Evolutionary conservation across 1,140 invertebrate species (phyloP), one percentile per base, ranked within the genome.

Genomic region (Stegodyphus dumicola): DNA sequence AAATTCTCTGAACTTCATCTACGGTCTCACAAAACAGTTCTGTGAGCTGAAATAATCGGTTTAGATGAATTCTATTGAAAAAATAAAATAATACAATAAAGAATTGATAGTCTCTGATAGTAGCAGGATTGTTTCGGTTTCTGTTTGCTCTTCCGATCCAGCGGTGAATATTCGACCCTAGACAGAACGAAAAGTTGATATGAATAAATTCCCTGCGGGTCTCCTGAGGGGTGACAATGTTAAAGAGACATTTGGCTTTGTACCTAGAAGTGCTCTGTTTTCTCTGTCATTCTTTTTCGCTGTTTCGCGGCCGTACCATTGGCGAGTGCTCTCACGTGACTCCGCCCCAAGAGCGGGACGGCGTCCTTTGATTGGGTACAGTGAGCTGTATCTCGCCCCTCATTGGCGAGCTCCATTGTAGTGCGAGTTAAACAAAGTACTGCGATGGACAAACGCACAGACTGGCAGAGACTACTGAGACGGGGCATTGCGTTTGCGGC

Each of bases 351-450:
- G 56, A 11, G 56, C 9, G 56, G 6, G 53, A 10, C 51, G 54
- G 13, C 67, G 51, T 11, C 65, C 52, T 15, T 9, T 60, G 52
- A 81, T 81, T 81, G 78, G 78, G 10, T 9, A 18, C 6, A 18
- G 70, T 17, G 53, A 60, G 54, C 11, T 11, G 53, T 49, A 11
- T 7, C 54, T 81, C 54, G 67, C 18, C 69, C 54, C 78, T 65
- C 48, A 81, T 81, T 81, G 78, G 78, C 17, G 78, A 71, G 33
- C 6, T 73, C 69, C 78, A 81, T 81, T 81, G 69, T 81, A 51
- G 69, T 73, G 78, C 70, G 78, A 81, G 69, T 81, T 73, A 65
- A 81, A 81, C 78, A 73, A 79, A 79, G 77, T 79, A 18, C 65
- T 9, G 48, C 33, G 64, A 11, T 17, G 54, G 17, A 77, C 76